Conservation (phyloP, 2,797 vertebrate species). For the Smutsia gigantea region DNA sequence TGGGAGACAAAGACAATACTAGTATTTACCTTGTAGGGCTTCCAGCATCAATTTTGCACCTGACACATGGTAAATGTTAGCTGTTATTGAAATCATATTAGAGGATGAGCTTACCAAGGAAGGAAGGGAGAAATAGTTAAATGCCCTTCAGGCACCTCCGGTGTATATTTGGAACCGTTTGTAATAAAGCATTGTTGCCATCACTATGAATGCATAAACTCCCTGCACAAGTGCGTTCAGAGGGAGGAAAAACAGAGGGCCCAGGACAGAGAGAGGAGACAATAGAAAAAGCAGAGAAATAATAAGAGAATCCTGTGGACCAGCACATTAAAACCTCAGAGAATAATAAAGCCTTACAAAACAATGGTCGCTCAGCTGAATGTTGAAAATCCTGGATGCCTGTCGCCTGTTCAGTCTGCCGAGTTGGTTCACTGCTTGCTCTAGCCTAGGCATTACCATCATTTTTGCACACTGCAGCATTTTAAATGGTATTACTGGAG, state of each 20-base stretch:
- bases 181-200: constrained; percentile 67
- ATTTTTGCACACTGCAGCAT: constrained; percentile 43
- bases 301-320: constrained; percentile 51
- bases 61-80: constrained; percentile 79
- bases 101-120: constrained; percentile 72
- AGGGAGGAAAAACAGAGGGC: constrained; percentile 48
- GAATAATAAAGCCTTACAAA: constrained; percentile 40
- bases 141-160: constrained; percentile 60
- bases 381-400: constrained; percentile 53
- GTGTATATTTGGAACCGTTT: constrained; percentile 55
- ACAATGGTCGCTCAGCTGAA: constrained; percentile 29
- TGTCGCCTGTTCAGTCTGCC: constrained; percentile 48
- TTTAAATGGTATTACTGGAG: constrained; percentile 24
- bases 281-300: constrained; percentile 51
- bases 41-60: constrained; percentile 68
- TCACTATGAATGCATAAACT: constrained; percentile 64
- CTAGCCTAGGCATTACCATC: not conserved
- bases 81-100: constrained; percentile 79
- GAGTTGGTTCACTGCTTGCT: not conserved
- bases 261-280: constrained; percentile 42
- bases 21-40: constrained; percentile 18
- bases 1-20: constrained; percentile 53
- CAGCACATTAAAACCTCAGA: constrained; percentile 64
- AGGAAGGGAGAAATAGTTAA: constrained; percentile 64
- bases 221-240: constrained; percentile 31